Evolutionary conservation across 2,888 invertebrate genomes (phyloP).

Genomic region (Orgyia antiqua): DNA sequence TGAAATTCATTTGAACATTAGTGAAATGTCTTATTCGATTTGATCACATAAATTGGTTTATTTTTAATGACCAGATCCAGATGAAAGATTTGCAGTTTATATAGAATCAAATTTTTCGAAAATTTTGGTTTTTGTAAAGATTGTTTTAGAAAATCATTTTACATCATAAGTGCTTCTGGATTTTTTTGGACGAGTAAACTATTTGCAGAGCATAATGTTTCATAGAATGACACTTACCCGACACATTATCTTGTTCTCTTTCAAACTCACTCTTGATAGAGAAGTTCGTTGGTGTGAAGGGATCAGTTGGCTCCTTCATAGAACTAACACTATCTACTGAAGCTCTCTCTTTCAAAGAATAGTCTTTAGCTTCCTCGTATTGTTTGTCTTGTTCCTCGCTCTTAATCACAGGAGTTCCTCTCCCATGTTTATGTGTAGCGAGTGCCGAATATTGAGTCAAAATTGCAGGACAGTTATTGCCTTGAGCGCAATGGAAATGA

Average conservation of each 20-base stretch:
- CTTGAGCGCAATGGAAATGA: conserved; percentile 73
- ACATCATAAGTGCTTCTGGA: too few species aligned
- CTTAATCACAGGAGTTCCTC: conserved; percentile 65
- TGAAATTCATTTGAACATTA: conserved; percentile 29
- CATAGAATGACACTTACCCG: conserved; percentile 58
- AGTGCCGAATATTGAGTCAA: conserved; percentile 70
- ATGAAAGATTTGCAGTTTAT: too few species aligned
- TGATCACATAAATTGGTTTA: too few species aligned
- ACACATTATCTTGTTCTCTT: conserved; percentile 67
- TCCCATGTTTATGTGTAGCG: conserved; percentile 71
- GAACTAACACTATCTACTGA: conserved; percentile 63
- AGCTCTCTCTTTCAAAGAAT: conserved; percentile 68
- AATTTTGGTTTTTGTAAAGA: too few species aligned
- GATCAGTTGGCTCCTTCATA: conserved; percentile 54
- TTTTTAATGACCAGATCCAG: too few species aligned
- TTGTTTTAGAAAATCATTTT: too few species aligned
- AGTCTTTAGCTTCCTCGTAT: conserved; percentile 72
- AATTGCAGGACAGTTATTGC: conserved; percentile 68
- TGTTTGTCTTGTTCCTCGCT: conserved; percentile 59
- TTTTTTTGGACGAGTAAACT: too few species aligned
- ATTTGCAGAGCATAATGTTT: too few species aligned
- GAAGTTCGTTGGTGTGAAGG: conserved; percentile 59
- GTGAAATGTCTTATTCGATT: too few species aligned
- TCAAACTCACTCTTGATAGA: conserved; percentile 72
- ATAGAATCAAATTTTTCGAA: too few species aligned